A percentile compares a stretch with the other conserved stretches of the same genome.
Conservation (phyloP, 2,888 invertebrate species). For the Laspeyria flexula region DNA sequence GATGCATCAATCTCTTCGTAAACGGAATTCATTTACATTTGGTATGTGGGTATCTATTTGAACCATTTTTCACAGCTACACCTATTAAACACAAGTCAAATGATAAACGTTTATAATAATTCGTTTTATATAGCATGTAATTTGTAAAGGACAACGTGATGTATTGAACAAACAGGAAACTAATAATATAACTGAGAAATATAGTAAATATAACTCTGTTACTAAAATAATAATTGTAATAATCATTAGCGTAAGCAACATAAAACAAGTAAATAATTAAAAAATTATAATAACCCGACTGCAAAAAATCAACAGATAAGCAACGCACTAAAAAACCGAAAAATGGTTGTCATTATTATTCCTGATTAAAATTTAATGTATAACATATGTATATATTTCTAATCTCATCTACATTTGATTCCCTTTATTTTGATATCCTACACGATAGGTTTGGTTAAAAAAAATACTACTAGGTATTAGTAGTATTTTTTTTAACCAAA, state of each 20-base stretch:
- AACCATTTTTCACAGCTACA: conserved; percentile 13
- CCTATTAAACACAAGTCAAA: conserved; percentile 19
- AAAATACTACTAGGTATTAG: too few relatives aligned
- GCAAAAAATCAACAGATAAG: too few relatives aligned
- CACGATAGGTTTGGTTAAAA: too few relatives aligned
- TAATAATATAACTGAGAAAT: conserved; percentile 27
- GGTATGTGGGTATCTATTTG: conserved; percentile 26
- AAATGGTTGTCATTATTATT: too few relatives aligned
- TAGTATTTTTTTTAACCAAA: too few relatives aligned
- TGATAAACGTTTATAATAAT: conserved; percentile 11
- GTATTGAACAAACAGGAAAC: conserved; percentile 54
- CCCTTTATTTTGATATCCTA: too few relatives aligned
- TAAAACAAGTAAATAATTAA: too few relatives aligned
- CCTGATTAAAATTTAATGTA: too few relatives aligned
- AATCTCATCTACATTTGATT: too few relatives aligned
- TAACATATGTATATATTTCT: too few relatives aligned
- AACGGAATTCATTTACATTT: conserved; percentile 33
- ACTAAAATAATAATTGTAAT: conserved; percentile 28
- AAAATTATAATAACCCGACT: too few relatives aligned
- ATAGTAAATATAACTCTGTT: conserved; percentile 15
- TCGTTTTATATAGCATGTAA: not conserved
- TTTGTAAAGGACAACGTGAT: not conserved
- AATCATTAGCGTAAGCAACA: not conserved
- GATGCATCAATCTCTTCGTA: conserved; percentile 33
- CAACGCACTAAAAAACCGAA: too few relatives aligned